phyloP scores from a whole-genome alignment of 2,113 vertebrate species.

The Brachirus orientalis region DNA sequence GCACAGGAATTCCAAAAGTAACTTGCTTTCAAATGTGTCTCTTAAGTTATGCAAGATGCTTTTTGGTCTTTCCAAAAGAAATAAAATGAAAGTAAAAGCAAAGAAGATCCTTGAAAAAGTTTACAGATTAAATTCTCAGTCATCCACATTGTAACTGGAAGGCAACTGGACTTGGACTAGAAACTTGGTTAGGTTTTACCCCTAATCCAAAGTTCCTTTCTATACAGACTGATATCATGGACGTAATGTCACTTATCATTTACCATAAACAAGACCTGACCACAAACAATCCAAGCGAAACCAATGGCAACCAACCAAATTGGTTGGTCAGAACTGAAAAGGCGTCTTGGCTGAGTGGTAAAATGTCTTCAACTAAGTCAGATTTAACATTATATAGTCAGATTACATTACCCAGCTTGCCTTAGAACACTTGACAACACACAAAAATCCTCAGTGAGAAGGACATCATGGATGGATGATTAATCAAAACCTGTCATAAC shows the following conservation, averaged over 20 bases:
- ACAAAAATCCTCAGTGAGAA: no score
- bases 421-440: no score
- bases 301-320: not conserved
- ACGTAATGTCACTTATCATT: not conserved
- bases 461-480: no score
- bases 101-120: not conserved
- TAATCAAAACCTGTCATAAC: no score
- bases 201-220: not conserved
- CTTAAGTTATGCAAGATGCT: not conserved
- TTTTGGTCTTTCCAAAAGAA: not conserved
- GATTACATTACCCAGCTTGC: no score
- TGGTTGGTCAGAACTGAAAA: not conserved
- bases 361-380: not conserved
- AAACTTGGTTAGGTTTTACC: not conserved
- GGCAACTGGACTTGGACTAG: not conserved
- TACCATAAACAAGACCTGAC: not conserved
- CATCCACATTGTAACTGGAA: not conserved
- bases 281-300: not conserved
- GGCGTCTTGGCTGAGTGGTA: not conserved
- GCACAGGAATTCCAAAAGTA: no score
- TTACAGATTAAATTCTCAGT: not conserved
- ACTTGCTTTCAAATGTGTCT: not conserved
- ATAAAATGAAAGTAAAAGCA: not conserved
- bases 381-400: no score
- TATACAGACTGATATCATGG: no score